A percentile compares a stretch with the other conserved stretches of the same genome.
Evolutionary conservation across 2,113 vertebrate genomes (phyloP).

Genomic region (Albula goreensis): DNA sequence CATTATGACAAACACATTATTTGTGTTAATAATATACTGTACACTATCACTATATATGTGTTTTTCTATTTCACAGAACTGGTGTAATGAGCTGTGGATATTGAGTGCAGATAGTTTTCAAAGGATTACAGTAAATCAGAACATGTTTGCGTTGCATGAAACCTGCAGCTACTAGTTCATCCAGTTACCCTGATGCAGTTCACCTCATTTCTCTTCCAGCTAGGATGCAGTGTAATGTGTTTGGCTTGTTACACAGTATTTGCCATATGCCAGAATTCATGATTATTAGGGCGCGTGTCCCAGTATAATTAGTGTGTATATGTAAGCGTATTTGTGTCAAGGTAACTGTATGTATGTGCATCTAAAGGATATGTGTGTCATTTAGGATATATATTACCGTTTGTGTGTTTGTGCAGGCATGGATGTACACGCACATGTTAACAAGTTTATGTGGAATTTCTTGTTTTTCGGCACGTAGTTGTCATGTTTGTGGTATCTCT

Average conservation of each 20-base stretch:
- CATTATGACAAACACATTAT: too few species aligned
- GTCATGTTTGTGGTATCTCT: too few species aligned
- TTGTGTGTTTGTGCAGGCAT: background rate
- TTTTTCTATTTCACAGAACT: too few species aligned
- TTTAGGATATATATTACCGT: background rate
- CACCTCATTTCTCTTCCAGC: background rate
- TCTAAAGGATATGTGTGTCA: background rate
- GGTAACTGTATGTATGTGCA: background rate
- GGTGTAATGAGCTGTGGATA: too few species aligned
- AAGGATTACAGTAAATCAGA: too few species aligned
- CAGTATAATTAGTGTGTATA: background rate
- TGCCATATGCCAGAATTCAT: too few species aligned
- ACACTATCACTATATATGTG: too few species aligned
- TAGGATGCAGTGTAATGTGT: background rate
- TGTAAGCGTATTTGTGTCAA: background rate
- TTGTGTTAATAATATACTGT: too few species aligned
- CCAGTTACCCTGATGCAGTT: background rate
- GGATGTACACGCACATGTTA: background rate
- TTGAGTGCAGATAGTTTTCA: too few species aligned
- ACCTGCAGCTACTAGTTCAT: background rate
- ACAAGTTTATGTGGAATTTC: background rate
- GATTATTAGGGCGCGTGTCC: too few species aligned
- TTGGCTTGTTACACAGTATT: background rate
- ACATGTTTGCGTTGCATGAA: background rate
- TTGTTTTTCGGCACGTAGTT: too few species aligned